phyloP scores from a whole-genome alignment of 2,113 vertebrate genomes.

The Cyphomyrus discorhynchus region DNA sequence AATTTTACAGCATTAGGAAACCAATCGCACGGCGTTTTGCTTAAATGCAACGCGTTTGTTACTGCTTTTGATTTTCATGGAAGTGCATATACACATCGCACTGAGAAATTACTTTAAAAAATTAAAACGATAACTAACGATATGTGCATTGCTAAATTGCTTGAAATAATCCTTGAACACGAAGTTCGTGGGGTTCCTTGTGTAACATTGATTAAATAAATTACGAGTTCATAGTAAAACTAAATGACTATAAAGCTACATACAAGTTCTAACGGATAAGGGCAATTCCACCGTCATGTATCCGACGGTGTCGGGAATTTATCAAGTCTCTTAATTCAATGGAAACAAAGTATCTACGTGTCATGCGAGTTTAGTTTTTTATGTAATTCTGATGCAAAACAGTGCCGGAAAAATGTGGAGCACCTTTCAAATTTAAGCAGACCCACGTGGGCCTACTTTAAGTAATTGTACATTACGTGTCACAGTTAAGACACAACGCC shows the following conservation, averaged over 20 bases:
- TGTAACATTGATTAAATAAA: neutral
- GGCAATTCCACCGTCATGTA: neutral
- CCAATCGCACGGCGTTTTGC: neutral
- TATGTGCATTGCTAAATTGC: neutral
- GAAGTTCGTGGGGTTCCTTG: neutral
- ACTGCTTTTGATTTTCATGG: neutral
- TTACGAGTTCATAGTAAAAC: neutral
- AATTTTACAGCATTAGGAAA: neutral
- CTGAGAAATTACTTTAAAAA: neutral
- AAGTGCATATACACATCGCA: neutral
- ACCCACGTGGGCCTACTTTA: neutral
- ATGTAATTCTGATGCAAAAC: too few species aligned
- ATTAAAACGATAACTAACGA: neutral
- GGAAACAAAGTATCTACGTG: neutral
- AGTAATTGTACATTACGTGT: neutral
- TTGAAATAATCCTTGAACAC: neutral
- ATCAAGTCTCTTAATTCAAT: neutral
- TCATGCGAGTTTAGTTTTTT: neutral
- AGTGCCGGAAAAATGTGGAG: neutral
- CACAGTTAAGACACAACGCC: conserved; percentile 2
- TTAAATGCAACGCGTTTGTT: neutral
- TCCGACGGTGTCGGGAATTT: neutral
- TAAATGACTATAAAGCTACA: neutral
- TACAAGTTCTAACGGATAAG: neutral
- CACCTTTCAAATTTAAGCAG: neutral